Evolutionary conservation across 2,888 invertebrate species (phyloP).

Genomic region (Macropis europaea): DNA sequence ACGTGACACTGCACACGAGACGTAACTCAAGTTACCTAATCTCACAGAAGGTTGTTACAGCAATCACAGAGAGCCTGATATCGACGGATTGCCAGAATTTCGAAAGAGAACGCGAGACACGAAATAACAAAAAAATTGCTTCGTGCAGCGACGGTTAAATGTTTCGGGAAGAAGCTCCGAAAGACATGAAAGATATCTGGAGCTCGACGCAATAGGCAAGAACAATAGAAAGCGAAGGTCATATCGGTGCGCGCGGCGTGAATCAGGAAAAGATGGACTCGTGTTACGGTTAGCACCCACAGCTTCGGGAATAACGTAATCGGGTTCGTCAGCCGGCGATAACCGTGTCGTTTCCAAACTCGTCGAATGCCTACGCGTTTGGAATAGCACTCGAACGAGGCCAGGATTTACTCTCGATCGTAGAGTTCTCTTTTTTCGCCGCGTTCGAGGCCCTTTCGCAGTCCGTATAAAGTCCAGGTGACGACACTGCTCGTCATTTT

Average conservation of each 20-base stretch:
- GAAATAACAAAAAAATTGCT: not conserved
- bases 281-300: slow-evolving; percentile 8
- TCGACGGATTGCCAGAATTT: not conserved
- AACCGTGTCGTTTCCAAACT: slow-evolving; percentile 62
- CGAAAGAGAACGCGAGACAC: not conserved
- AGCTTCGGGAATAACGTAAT: slow-evolving; percentile 37
- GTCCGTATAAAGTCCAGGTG: slow-evolving; percentile 54
- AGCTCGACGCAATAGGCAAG: not conserved
- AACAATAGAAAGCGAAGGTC: slow-evolving; percentile 18
- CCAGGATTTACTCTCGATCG: slow-evolving; percentile 56
- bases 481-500: slow-evolving; percentile 36
- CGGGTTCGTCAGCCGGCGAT: slow-evolving; percentile 42
- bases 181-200: not conserved
- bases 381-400: slow-evolving; percentile 52
- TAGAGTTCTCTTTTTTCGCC: slow-evolving; percentile 12
- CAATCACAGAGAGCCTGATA: too few species aligned
- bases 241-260: not conserved
- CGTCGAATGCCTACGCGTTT: slow-evolving; percentile 50
- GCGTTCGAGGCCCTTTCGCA: slow-evolving; percentile 13
- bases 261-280: slow-evolving; percentile 9
- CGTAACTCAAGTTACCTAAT: too few species aligned
- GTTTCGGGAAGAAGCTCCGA: not conserved
- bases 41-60: too few species aligned
- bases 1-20: too few species aligned
- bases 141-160: not conserved